Conservation (phyloP, 2,113 vertebrate species). For the Coracopsis vasa region DNA sequence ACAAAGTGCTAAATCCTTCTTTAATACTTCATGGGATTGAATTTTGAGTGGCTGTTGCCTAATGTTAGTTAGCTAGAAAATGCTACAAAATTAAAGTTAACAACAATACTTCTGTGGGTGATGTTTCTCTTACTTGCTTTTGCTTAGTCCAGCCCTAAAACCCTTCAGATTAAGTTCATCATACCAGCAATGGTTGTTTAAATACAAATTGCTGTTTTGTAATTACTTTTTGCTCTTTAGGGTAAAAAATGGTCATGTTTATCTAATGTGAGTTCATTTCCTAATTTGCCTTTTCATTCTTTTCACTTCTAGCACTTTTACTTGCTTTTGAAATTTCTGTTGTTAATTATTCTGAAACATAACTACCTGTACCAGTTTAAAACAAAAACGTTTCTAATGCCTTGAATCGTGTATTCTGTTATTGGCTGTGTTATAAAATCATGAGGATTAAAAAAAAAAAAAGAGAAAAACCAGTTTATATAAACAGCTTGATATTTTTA, state of each 20-base stretch:
- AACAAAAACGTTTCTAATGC: not conserved
- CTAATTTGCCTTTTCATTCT: not conserved
- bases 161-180: not conserved
- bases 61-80: not conserved
- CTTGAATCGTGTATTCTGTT: not conserved
- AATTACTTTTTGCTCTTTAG: not conserved
- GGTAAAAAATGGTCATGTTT: not conserved
- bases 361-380: not conserved
- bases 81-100: not conserved
- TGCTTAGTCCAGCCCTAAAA: not conserved
- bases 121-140: not conserved
- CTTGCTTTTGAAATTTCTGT: not conserved
- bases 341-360: not conserved
- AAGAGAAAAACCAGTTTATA: not conserved
- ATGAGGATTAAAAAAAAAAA: not conserved
- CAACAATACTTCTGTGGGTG: not conserved
- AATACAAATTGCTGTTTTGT: not conserved
- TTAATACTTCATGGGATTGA: not conserved
- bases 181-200: not conserved
- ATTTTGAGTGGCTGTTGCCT: not conserved
- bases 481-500: constrained; percentile 65
- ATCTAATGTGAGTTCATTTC: not conserved
- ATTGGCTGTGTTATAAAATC: not conserved
- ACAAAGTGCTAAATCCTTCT: not conserved
- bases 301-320: not conserved